Base-by-base conservation (phyloP, 2,797 vertebrate genomes). In the Scolopax bukidnonensis region DNA sequence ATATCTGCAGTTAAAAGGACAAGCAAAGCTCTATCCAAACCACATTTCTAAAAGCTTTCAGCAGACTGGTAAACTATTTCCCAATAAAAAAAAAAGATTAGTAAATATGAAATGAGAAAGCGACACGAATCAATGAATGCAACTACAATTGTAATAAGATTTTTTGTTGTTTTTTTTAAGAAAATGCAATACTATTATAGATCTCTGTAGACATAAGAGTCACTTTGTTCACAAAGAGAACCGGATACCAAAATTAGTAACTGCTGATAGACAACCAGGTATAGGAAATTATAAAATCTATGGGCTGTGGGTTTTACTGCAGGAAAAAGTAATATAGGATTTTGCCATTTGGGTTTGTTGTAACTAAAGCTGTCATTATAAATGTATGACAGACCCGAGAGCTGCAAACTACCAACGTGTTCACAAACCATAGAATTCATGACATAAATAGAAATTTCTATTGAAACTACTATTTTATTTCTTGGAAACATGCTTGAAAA, bases 241-340 rank as follows among this genome's bases (percentile, higher is more conserved):
- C 61, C 27, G 16, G 41, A 18, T 63, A 89, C 51, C 74, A 90
- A 71, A 95, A 69, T 20, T 27, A 94, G 64, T 95, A 94, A 95
- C 91, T 91, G 75, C 59, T 95, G 86, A 56, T 36, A 80, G 61
- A 78, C 50, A 95, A 83, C 87, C 51, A 87, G 95, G 83, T 50
- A 45, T n/a, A 61, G 56, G 43, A 85, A 89, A 95, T 90, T 17
- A 82, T 53, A 92, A 97, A 86, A 93, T 84, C 78, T 76, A 63
- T 76, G 70, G 74, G 78, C 69, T 77, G 76, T 21, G 69, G 65
- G 38, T 90, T 95, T 64, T 70, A 50, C 63, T 33, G 40, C 32
- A 94, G 53, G 54, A 59, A 65, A 45, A 60, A 24, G 11, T 24
- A 83, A 82, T 11, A 40, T 3, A 5, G 9, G 53, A 53, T 30